Evolutionary conservation across 1,140 invertebrate genomes (phyloP), one percentile per base, ranked within the genome.

Genomic region (Cotesia vestalis): DNA sequence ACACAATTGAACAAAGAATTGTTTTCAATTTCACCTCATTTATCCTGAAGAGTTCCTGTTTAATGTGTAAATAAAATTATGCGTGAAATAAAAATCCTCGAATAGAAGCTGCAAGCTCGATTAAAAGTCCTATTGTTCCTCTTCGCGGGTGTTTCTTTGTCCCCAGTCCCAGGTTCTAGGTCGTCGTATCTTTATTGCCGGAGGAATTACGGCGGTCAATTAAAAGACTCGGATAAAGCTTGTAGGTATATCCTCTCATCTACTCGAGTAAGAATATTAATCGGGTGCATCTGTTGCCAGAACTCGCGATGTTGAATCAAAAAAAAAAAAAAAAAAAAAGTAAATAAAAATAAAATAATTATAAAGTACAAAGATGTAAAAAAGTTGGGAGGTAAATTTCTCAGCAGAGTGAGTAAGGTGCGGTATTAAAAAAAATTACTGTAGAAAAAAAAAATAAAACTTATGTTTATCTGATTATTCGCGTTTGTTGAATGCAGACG

Each of bases 171-270:
- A 55, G 27, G 4, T 55, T 27, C 14, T n/a, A 14, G 11, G 12
- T 55, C 14, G 11, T 55, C 11, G 14, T 14, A 55, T 55, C 14
- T 17, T 55, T 55, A 55, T 55, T 55, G 12, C 52, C n/a, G 38
- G 62, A 66, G 34, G 60, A 73, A 70, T 73, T 73, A 73, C 61
- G 62, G 40, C 51, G 67, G 62, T 73, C 68, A 73, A 73, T 73
- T 73, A 66, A 73, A 69, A 57, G 36, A 52, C 51, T 51, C 60
- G 36, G 35, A 1, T 9, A 46, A 11, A 27, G 27, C 27, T 27
- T 46, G 40, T 46, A 46, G 6, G 40, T 46, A 46, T 46, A 46
- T 46, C 27, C 27, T 27, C 27, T 27, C 27, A 27, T 27, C 27
- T 62, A 36, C 36, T 34, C 40, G 63, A 46, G 20, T 52, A 35